Evolutionary conservation across 2,888 invertebrate genomes (phyloP).

Genomic region (Dasysyrphus albostriatus): DNA sequence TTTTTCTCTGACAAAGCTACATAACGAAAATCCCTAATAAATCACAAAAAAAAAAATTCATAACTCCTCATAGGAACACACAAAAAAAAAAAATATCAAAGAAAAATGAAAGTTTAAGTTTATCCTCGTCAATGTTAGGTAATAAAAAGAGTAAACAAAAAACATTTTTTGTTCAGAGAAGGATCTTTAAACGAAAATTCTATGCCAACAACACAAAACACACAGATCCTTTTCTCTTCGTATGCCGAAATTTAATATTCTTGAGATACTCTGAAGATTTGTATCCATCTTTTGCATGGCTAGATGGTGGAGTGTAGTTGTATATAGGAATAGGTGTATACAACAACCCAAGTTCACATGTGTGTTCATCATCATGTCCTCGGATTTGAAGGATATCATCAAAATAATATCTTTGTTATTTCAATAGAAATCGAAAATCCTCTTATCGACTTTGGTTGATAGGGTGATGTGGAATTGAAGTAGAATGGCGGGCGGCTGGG

Average conservation of each 20-base stretch:
- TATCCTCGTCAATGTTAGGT: slow-evolving; percentile 57
- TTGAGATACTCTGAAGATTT: slow-evolving; percentile 56
- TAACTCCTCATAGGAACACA: slow-evolving; percentile 40
- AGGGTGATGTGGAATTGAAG: slow-evolving; percentile 3
- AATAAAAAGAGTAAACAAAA: slow-evolving; percentile 12
- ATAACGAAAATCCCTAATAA: slow-evolving; percentile 38
- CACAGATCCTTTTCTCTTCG: slow-evolving; percentile 22
- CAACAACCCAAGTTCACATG: slow-evolving; percentile 29
- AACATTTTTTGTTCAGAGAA: slow-evolving; percentile 22
- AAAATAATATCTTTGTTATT: slow-evolving; percentile 76
- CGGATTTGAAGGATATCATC: slow-evolving; percentile 75
- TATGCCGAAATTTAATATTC: slow-evolving; percentile 67
- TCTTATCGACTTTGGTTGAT: slow-evolving; percentile 69
- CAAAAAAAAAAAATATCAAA: slow-evolving; percentile 1
- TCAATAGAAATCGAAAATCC: slow-evolving; percentile 76
- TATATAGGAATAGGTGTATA: background rate
- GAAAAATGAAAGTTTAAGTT: slow-evolving; percentile 40
- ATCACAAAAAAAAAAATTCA: slow-evolving; percentile 53
- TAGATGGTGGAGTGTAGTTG: background rate
- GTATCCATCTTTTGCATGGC: slow-evolving; percentile 44
- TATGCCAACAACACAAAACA: background rate
- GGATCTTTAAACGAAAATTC: slow-evolving; percentile 30
- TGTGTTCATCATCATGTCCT: slow-evolving; percentile 58
- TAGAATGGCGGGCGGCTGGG: background rate
- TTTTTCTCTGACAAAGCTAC: background rate